A percentile compares a stretch with the other conserved stretches of the same genome.
Conservation (phyloP, 2,113 vertebrate species). For the Solenodon paradoxus region DNA sequence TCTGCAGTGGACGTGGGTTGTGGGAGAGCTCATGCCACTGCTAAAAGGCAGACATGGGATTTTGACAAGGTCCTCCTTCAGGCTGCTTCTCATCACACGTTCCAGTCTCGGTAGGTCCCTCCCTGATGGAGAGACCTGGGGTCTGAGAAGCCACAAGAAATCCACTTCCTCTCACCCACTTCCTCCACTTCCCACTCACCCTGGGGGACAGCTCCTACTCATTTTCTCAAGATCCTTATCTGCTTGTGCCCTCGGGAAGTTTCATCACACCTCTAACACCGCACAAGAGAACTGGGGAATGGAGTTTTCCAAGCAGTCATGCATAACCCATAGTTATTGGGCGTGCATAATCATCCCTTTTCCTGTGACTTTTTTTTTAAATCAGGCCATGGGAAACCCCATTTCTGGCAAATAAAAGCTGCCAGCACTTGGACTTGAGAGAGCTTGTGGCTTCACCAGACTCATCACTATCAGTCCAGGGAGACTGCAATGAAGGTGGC, state of each 20-base stretch:
- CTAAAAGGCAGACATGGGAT: neutral
- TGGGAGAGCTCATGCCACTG: accelerated
- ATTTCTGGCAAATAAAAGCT: constrained; percentile 21
- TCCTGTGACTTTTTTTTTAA: constrained; percentile 2
- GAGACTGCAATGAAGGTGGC: neutral
- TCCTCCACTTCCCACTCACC: constrained; percentile 12
- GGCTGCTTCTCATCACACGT: accelerated
- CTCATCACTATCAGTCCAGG: neutral
- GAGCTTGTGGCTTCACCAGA: neutral
- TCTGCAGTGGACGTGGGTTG: neutral
- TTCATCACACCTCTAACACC: neutral
- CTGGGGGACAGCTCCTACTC: constrained; percentile 27
- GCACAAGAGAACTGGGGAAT: neutral
- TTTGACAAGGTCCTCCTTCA: neutral
- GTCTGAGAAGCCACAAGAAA: neutral
- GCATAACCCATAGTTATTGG: neutral
- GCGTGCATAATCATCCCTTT: neutral
- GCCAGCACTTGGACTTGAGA: neutral
- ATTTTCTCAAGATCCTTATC: constrained; percentile 49
- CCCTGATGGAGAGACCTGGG: neutral
- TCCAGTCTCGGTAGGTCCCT: neutral
- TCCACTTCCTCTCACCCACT: constrained; percentile 56
- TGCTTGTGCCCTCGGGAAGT: neutral
- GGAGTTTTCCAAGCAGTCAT: neutral
- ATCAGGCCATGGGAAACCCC: constrained; percentile 39